Evolutionary conservation across 1,140 invertebrate genomes (phyloP).

Genomic region (Eueides isabella): DNA sequence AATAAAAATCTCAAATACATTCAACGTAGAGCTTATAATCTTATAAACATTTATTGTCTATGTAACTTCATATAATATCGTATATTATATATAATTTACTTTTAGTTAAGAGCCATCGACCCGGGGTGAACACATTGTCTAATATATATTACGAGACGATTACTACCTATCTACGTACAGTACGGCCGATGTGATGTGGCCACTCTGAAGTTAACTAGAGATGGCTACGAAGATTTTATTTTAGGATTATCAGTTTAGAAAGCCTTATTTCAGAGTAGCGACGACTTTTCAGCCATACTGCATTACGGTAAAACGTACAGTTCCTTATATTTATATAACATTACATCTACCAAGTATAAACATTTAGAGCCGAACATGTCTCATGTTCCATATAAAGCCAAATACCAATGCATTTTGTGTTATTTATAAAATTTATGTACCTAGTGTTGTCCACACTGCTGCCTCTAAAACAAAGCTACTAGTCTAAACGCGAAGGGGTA

Average conservation of each 20-base stretch:
- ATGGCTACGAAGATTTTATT: constrained; percentile 33
- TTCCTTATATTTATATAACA: constrained; percentile 38
- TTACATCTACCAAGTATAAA: constrained; percentile 64
- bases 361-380: constrained; percentile 75
- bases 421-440: constrained; percentile 69
- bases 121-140: constrained; percentile 71
- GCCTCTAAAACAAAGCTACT: constrained; percentile 49
- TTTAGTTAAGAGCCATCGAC: constrained; percentile 54
- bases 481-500: constrained; percentile 15
- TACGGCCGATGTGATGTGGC: too few species aligned
- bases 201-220: too few species aligned
- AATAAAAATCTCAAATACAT: constrained; percentile 20
- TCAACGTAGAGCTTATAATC: constrained; percentile 7
- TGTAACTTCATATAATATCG: too few species aligned
- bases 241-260: too few species aligned
- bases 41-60: constrained; percentile 70
- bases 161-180: constrained; percentile 54
- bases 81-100: constrained; percentile 42
- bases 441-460: constrained; percentile 50
- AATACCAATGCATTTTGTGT: constrained; percentile 80
- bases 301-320: constrained; percentile 21
- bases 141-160: constrained; percentile 52
- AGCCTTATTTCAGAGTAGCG: too few species aligned
- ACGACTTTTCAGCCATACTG: constrained; percentile 14
- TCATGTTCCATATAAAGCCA: constrained; percentile 79